Conservation (phyloP, 2,888 invertebrate genomes). For the Hirtodrosophila histrioides region DNA sequence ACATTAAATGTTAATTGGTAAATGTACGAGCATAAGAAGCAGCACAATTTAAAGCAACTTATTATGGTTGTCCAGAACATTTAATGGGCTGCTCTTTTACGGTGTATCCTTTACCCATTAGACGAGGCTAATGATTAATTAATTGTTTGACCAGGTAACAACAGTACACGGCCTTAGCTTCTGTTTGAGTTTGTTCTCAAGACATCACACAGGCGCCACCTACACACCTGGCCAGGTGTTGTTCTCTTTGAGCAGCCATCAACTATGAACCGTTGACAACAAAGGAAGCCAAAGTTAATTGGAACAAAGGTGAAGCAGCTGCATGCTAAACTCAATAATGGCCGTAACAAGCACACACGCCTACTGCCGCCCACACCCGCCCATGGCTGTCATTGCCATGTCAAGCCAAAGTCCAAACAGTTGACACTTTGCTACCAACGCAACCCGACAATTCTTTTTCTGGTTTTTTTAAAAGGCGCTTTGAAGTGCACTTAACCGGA, state of each 20-base stretch:
- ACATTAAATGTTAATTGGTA: conserved; percentile 14
- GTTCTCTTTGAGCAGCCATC: conserved; percentile 24
- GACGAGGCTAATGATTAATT: conserved; percentile 45
- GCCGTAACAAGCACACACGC: conserved; percentile 4
- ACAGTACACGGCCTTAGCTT: conserved; percentile 5
- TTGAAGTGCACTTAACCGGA: conserved; percentile 5
- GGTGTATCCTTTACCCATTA: conserved; percentile 36
- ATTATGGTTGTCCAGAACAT: not conserved
- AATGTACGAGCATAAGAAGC: not conserved
- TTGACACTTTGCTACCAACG: conserved; percentile 19
- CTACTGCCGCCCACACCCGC: too few species aligned
- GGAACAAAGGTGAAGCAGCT: conserved; percentile 48
- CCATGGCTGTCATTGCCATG: conserved; percentile 29
- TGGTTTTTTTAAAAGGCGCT: not conserved
- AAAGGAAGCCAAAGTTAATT: conserved; percentile 61
- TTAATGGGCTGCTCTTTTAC: conserved; percentile 7
- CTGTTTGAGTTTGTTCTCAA: conserved; percentile 16
- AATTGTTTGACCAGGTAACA: conserved; percentile 42
- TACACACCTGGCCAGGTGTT: conserved; percentile 16
- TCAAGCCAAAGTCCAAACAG: conserved; percentile 22
- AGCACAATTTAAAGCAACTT: not conserved
- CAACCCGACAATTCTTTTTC: conserved; percentile 10
- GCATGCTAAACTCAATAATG: conserved; percentile 24
- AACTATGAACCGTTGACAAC: conserved; percentile 48
- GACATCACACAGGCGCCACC: not conserved